Evolutionary conservation across 2,888 invertebrate genomes (phyloP).

Genomic region (Pyrochroa serraticornis): DNA sequence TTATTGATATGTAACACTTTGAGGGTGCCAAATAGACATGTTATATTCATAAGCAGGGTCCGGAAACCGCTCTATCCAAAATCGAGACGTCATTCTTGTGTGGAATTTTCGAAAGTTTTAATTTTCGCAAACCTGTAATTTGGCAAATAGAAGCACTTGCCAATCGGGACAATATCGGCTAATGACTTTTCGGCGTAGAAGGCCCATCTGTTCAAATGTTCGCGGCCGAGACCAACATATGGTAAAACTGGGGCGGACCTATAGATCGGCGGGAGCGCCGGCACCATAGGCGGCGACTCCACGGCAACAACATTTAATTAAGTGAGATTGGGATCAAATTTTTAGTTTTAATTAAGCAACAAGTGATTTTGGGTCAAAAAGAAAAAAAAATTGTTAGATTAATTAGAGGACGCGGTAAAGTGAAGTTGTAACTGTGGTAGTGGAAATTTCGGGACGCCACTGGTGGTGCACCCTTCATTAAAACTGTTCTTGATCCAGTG

Average conservation of each 20-base stretch:
- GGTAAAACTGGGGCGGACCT: slow-evolving; percentile 47
- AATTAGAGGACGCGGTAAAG: too few species aligned
- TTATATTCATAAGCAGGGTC: slow-evolving; percentile 58
- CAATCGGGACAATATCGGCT: slow-evolving; percentile 55
- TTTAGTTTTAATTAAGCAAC: not conserved
- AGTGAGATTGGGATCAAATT: not conserved
- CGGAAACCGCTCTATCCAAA: slow-evolving; percentile 11
- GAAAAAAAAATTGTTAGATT: not conserved
- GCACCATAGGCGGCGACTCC: slow-evolving; percentile 10
- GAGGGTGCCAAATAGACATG: slow-evolving; percentile 60
- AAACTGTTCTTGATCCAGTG: slow-evolving; percentile 52
- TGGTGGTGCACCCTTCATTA: slow-evolving; percentile 48
- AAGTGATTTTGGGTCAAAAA: not conserved
- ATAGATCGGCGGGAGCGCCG: slow-evolving; percentile 15
- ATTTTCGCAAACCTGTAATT: slow-evolving; percentile 34
- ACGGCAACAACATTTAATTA: not conserved
- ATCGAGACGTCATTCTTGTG: slow-evolving; percentile 5
- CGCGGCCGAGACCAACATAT: slow-evolving; percentile 58
- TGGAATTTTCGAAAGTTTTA: not conserved
- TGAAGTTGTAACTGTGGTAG: too few species aligned
- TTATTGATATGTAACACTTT: slow-evolving; percentile 60
- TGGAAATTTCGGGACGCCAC: slow-evolving; percentile 17
- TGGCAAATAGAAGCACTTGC: slow-evolving; percentile 54
- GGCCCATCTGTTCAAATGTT: slow-evolving; percentile 59
- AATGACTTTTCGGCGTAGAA: slow-evolving; percentile 60